Evolutionary conservation across 2,888 invertebrate genomes (phyloP).

Genomic region (Leuctra nigra): DNA sequence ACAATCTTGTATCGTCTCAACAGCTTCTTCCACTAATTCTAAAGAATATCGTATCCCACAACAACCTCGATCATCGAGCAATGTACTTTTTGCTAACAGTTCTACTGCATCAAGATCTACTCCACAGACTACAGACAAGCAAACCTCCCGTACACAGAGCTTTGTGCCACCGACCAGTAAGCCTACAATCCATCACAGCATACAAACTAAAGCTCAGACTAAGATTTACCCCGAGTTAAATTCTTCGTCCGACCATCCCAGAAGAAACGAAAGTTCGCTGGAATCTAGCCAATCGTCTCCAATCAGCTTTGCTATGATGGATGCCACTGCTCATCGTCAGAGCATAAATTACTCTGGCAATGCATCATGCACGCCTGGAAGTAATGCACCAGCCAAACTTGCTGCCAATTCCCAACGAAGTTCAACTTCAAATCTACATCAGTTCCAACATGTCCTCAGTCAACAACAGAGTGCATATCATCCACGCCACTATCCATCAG

Average conservation of each 20-base stretch:
- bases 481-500: conserved; percentile 22
- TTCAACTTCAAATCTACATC: conserved; percentile 21
- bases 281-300: conserved; percentile 63
- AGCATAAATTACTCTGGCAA: conserved; percentile 53
- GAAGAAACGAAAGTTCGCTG: conserved; percentile 39
- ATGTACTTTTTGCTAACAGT: conserved; percentile 20
- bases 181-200: conserved; percentile 43
- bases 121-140: conserved; percentile 33
- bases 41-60: conserved; percentile 59
- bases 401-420: conserved; percentile 23
- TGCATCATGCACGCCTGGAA: conserved; percentile 25
- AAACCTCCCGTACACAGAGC: conserved; percentile 39
- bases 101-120: conserved; percentile 38
- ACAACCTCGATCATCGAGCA: conserved; percentile 41
- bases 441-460: conserved; percentile 30
- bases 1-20: conserved; percentile 67
- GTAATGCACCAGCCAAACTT: conserved; percentile 22
- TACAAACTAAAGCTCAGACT: conserved; percentile 70
- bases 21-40: conserved; percentile 47
- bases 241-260: conserved; percentile 38
- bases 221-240: conserved; percentile 67
- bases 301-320: conserved; percentile 70
- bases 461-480: conserved; percentile 22
- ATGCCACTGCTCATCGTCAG: conserved; percentile 39
- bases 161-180: conserved; percentile 45